phyloP scores from a whole-genome alignment of 2,888 invertebrate genomes.

The Panopea generosa region DNA sequence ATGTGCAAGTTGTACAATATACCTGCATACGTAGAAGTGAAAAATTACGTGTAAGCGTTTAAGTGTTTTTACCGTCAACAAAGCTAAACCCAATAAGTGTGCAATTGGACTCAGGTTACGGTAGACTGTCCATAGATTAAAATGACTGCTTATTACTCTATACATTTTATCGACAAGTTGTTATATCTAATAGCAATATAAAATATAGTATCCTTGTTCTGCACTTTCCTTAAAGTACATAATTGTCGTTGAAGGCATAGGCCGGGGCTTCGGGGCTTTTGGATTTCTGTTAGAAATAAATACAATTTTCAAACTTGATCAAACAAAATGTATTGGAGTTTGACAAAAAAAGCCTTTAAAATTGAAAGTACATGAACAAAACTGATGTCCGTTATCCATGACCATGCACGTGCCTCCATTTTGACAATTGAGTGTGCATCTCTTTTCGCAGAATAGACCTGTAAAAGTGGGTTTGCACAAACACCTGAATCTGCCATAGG shows the following conservation, averaged over 20 bases:
- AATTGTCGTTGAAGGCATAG: not conserved
- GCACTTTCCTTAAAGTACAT: too few relatives aligned
- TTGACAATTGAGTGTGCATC: constrained; percentile 54
- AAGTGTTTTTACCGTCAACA: too few relatives aligned
- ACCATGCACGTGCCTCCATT: constrained; percentile 55
- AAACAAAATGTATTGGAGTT: constrained; percentile 6
- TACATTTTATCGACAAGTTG: too few relatives aligned
- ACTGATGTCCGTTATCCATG: constrained; percentile 52
- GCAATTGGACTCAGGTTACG: too few relatives aligned
- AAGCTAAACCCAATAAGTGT: too few relatives aligned
- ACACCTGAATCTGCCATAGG: constrained; percentile 43
- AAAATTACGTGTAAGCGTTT: too few relatives aligned
- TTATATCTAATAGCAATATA: too few relatives aligned
- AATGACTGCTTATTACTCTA: too few relatives aligned
- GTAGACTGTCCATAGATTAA: too few relatives aligned
- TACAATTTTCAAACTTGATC: not conserved
- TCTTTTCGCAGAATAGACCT: constrained; percentile 60
- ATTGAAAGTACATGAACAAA: constrained; percentile 51
- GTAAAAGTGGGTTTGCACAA: constrained; percentile 51
- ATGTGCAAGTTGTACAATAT: too few relatives aligned
- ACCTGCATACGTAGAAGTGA: too few relatives aligned
- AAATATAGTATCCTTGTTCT: too few relatives aligned
- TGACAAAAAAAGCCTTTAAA: constrained; percentile 54
- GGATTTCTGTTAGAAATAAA: constrained; percentile 11
- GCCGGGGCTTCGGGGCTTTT: not conserved